A percentile compares a stretch with the other conserved stretches of the same genome.
phyloP scores from a whole-genome alignment of 2,113 vertebrate species.

The Larimichthys crocea region DNA sequence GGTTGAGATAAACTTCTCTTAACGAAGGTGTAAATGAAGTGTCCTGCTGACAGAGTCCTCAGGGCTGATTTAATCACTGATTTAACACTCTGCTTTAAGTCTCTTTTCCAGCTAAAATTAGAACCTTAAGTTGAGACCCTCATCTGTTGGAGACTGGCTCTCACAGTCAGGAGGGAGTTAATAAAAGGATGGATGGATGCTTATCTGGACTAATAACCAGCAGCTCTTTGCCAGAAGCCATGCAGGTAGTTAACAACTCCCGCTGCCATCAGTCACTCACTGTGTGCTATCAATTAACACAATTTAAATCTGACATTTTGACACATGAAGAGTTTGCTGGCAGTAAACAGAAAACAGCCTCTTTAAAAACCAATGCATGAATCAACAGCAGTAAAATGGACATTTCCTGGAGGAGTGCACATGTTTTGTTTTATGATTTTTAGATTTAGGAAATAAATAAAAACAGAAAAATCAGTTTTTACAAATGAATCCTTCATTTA shows the following conservation, averaged over 20 bases:
- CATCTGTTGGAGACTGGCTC: neutral
- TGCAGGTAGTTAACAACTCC: neutral
- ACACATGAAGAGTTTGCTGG: too few relatives aligned
- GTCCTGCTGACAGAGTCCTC: neutral
- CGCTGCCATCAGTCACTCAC: neutral
- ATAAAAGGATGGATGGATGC: neutral
- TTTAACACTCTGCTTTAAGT: constrained; percentile 18
- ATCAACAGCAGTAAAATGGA: too few relatives aligned
- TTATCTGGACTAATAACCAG: neutral
- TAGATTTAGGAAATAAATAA: too few relatives aligned
- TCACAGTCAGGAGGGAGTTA: neutral
- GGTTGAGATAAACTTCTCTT: neutral
- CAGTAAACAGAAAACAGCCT: too few relatives aligned
- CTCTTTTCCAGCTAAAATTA: constrained; percentile 49
- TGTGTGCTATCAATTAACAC: neutral
- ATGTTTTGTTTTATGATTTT: too few relatives aligned
- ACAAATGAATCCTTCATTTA: too few relatives aligned
- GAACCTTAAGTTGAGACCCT: constrained; percentile 45
- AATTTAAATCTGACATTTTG: neutral
- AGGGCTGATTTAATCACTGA: constrained; percentile 32
- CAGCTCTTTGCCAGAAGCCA: neutral
- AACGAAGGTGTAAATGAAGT: neutral
- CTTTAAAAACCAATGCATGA: too few relatives aligned
- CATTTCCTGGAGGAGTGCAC: too few relatives aligned
- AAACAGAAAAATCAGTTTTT: too few relatives aligned